Evolutionary conservation across 1,140 invertebrate genomes (phyloP), one percentile per base, ranked within the genome.

Genomic region (Achroia grisella): DNA sequence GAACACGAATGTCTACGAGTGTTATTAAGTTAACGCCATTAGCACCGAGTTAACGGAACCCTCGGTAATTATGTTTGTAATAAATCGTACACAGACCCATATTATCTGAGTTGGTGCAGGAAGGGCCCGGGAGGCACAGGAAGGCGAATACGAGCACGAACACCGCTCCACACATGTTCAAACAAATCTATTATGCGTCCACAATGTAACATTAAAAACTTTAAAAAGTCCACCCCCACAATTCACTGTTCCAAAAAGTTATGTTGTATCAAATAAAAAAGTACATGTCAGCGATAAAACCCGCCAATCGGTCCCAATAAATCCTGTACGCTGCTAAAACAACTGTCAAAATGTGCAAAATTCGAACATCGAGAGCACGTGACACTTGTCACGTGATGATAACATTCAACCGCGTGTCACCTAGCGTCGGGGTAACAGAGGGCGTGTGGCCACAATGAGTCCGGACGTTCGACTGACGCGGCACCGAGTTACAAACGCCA

Each of bases 381-480:
- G 48, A 50, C 48, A 33, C 29, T 43, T 58, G 53, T 51, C 73
- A 69, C 65, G 58, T 71, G 64, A 56, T 48, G 43, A 47, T 30
- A 47, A 40, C 37, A 47, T 47, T 47, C 15, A 32, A 51, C 56
- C 68, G 56, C 63, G 70, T 73, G 68, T 64, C 44, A 52, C 49
- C 45, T 56, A 56, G 57, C 68, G 66, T 65, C 59, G 54, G 54
- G 48, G 44, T 45, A 62, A 58, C 53, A 63, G 58, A 6, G 62
- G 63, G 60, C 77, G 77, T 81, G 77, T 79, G 68, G 63, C 72
- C 65, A 79, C 73, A 65, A 52, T 71, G 62, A 65, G 53, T 71
- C 56, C 77, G 74, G 64, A 67, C 69, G 72, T 68, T 52, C 64
- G 65, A 81, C 77, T 81, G 77, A 75, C 73, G 73, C 68, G 65